These are phyloP conservation scores for Tauraco erythrolophus DNA, from an alignment of 2,113 vertebrate species.

Conservation along the genomic window DNA sequence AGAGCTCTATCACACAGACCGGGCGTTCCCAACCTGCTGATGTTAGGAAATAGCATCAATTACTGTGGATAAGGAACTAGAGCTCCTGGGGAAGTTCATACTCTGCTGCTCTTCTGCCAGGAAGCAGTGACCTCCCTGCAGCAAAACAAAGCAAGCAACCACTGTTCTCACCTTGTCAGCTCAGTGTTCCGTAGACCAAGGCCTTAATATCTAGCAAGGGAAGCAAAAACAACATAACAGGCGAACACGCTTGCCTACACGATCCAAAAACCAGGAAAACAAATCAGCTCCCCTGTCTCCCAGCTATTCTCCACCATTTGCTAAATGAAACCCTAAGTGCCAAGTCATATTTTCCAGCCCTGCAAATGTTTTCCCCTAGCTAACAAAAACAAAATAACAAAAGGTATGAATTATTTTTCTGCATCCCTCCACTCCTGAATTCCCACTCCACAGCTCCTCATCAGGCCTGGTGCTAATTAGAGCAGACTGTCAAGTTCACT, in stretches of 20 bases:
- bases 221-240: not conserved
- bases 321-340: not conserved
- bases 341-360: conserved; percentile 39
- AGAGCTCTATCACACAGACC: not conserved
- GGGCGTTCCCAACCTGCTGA: not conserved
- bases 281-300: not conserved
- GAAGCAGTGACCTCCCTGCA: not conserved
- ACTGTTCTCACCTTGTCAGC: not conserved
- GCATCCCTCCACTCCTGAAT: not conserved
- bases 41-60: not conserved
- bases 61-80: not conserved
- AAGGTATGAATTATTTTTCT: not conserved
- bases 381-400: not conserved
- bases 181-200: not conserved
- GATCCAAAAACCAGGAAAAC: not conserved
- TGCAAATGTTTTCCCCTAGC: not conserved
- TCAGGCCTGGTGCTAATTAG: not conserved
- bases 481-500: not conserved
- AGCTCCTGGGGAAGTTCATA: not conserved
- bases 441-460: not conserved
- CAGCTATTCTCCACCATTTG: not conserved
- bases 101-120: not conserved
- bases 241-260: not conserved
- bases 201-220: not conserved
- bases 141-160: not conserved